Base-by-base conservation (phyloP, 2,797 vertebrate genomes). In the Poliocrania exsul region DNA sequence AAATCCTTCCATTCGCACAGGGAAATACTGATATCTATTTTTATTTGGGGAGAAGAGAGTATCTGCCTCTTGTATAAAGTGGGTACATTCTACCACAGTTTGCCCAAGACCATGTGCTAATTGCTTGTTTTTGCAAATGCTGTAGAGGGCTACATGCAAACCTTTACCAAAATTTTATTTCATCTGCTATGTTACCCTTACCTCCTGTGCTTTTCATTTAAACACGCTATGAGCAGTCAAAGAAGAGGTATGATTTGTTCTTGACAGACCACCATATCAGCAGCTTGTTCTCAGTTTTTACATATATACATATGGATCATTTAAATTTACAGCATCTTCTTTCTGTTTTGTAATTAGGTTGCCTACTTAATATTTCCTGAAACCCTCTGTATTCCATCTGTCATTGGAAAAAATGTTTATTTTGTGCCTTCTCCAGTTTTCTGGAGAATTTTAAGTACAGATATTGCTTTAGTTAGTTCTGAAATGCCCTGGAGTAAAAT, bases 281-380 rank as follows among this genome's bases (percentile, higher is more conserved):
- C 60, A 74, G 49, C 23, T 71, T 56, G n/a, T 31, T 87, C 60
- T 73, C 29, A 18, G 35, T 60, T 90, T 81, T 83, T 66, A 23
- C 35, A 46, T 37, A 29, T 8, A 37, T 38, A n/a, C 26, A 85
- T 53, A 80, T 6, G 15, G 40, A 85, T 62, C 28, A 28, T 65
- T 83, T 75, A 50, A 87, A 90, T 89, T 86, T 77, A 23, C 37
- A 71, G 57, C 38, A 57, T 64, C 50, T 40, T 40, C 67, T 38
- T 56, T 61, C 35, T 69, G 46, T 80, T 73, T 87, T 65, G 35
- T 61, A 92, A 83, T 93, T 78, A 83, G 65, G 12, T 46, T 61
- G 75, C 38, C 74, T 91, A 44, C 66, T 93, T 94, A 91, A 67
- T 89, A 88, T 71, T 93, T 96, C 69, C 87, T 88, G 72, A 91